Conservation (phyloP, 2,113 vertebrate genomes). For the Gambusia affinis region DNA sequence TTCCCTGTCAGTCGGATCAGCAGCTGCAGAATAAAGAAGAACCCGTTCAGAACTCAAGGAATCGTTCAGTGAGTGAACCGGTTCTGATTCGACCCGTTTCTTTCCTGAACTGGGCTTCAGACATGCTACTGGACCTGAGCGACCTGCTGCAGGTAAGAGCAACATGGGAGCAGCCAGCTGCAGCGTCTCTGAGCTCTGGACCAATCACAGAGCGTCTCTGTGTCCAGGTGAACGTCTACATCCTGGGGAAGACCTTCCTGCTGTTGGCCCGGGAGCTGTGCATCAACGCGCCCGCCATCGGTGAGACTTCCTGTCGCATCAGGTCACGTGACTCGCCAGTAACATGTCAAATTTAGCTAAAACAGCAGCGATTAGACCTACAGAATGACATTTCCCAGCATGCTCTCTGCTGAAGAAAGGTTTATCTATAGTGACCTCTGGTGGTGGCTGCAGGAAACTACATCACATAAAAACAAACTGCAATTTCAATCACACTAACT, state of each 20-base stretch:
- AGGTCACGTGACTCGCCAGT: neutral
- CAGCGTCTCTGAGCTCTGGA: no score
- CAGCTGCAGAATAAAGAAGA: neutral
- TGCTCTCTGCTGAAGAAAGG: neutral
- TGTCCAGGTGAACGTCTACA: constrained; percentile 93
- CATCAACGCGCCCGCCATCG: constrained; percentile 96
- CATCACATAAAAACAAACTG: constrained; percentile 2
- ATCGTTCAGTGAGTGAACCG: neutral
- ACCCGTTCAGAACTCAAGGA: neutral
- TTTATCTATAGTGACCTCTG: neutral
- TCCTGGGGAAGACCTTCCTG: constrained; percentile 96
- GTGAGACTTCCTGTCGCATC: constrained; percentile 72
- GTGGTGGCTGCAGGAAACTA: constrained; percentile 2
- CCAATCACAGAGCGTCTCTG: neutral
- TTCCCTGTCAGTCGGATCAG: neutral
- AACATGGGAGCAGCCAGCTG: neutral
- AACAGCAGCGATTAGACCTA: neutral
- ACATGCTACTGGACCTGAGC: constrained; percentile 97
- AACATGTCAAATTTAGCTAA: neutral
- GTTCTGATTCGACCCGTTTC: neutral
- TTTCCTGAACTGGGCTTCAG: constrained; percentile 75
- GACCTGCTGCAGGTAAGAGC: constrained; percentile 92
- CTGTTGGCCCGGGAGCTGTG: constrained; percentile 95
- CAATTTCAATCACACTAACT: constrained; percentile 2
- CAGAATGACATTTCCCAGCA: no score